phyloP scores from a whole-genome alignment of 2,113 vertebrate genomes.

The Planiliza haematocheilus region DNA sequence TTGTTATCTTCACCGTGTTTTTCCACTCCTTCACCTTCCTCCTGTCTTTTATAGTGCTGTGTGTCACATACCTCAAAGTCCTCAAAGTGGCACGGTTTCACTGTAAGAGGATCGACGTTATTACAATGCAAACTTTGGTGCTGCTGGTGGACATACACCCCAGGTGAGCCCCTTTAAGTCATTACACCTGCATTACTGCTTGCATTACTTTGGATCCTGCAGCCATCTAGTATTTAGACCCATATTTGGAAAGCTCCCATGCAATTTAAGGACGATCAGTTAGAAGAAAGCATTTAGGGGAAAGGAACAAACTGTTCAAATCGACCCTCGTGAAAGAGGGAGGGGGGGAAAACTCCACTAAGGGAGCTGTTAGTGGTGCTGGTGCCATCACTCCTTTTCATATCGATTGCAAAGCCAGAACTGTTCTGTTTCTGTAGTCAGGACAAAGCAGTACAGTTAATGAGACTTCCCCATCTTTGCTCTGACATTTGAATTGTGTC shows the following conservation, averaged over 20 bases:
- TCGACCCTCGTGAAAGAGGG: neutral
- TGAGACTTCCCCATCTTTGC: constrained; percentile 16
- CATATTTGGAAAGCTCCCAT: too few relatives aligned
- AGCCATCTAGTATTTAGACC: neutral
- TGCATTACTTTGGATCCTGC: neutral
- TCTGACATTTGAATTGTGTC: constrained; percentile 35
- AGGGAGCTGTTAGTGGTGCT: neutral
- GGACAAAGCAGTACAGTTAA: neutral
- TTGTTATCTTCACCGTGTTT: constrained; percentile 91
- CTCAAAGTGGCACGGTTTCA: constrained; percentile 97
- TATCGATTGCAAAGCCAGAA: neutral
- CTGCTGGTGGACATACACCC: constrained; percentile 98
- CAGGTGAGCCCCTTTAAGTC: constrained; percentile 86
- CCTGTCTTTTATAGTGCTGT: constrained; percentile 92
- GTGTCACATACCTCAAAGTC: constrained; percentile 97
- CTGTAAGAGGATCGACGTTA: constrained; percentile 97
- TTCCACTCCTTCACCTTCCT: constrained; percentile 96
- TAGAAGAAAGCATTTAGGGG: neutral
- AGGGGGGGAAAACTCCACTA: too few relatives aligned
- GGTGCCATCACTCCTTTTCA: neutral
- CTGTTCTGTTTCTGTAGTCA: neutral
- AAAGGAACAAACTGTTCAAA: constrained; percentile 36
- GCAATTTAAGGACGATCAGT: neutral
- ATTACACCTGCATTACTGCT: neutral
- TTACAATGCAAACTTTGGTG: constrained; percentile 98